A percentile compares a stretch with the other conserved stretches of the same genome.
phyloP scores from a whole-genome alignment of 2,113 vertebrate genomes.

The Eira barbara region DNA sequence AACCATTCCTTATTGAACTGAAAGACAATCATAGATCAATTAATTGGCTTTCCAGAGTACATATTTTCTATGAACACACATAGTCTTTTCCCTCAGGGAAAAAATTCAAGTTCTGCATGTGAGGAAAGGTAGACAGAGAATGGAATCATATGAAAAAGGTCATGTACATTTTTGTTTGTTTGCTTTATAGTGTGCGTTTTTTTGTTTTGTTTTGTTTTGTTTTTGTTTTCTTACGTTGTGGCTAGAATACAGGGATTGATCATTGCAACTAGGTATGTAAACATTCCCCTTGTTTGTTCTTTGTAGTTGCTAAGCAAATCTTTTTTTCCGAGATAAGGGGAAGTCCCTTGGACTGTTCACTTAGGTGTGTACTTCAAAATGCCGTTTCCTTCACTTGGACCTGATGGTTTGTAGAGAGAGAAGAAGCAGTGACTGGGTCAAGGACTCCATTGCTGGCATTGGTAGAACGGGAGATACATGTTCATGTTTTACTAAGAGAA shows the following conservation, averaged over 20 bases:
- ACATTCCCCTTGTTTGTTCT: not conserved
- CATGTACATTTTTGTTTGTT: not conserved
- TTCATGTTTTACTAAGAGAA: not conserved
- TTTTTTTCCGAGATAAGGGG: not conserved
- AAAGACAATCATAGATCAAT: not conserved
- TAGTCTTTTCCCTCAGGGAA: not conserved
- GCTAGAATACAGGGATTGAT: not conserved
- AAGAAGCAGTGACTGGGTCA: not conserved
- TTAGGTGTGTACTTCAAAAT: not conserved
- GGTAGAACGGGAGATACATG: not conserved
- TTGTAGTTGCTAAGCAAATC: not conserved
- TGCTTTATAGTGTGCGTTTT: not conserved
- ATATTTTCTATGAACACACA: not conserved
- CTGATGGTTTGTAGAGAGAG: not conserved
- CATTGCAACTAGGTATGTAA: not conserved
- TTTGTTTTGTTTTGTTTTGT: not conserved
- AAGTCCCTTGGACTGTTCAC: not conserved
- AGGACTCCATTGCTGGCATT: not conserved
- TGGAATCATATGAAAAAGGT: not conserved
- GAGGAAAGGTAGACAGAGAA: not conserved
- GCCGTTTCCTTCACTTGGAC: not conserved
- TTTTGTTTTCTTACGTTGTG: not conserved
- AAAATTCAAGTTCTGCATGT: not conserved
- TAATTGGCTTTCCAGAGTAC: not conserved
- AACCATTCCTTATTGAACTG: not conserved